phyloP scores from a whole-genome alignment of 1,140 invertebrate species.

The Sminthurides bifidus region DNA sequence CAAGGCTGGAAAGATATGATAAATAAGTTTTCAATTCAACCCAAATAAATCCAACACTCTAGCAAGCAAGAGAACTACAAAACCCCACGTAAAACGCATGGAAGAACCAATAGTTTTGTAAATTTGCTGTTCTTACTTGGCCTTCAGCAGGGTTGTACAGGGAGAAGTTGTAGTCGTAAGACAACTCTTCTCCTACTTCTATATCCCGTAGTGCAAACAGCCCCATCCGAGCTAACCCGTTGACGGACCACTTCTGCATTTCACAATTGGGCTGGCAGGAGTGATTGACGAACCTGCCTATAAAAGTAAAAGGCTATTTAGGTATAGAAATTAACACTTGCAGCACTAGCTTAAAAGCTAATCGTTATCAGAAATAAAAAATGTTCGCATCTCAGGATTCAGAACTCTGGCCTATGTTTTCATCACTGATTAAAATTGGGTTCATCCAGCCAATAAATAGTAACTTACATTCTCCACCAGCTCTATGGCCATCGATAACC shows the following conservation, averaged over 20 bases:
- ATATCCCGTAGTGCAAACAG: slow-evolving; percentile 84
- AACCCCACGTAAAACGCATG: no score
- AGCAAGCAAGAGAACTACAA: no score
- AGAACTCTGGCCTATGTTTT: slow-evolving; percentile 7
- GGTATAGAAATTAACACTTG: no score
- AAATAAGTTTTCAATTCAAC: no score
- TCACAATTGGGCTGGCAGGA: slow-evolving; percentile 96
- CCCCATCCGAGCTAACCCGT: slow-evolving; percentile 86
- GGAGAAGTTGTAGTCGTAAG: slow-evolving; percentile 92
- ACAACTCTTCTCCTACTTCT: slow-evolving; percentile 69
- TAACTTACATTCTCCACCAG: slow-evolving; percentile 70
- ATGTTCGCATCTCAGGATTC: no score
- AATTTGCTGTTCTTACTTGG: no score
- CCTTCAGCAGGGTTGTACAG: slow-evolving; percentile 58
- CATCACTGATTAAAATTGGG: slow-evolving; percentile 1
- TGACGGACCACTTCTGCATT: slow-evolving; percentile 97
- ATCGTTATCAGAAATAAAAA: no score
- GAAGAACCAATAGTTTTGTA: no score
- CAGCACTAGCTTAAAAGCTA: no score
- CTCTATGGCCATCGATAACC: slow-evolving; percentile 91
- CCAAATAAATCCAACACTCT: no score
- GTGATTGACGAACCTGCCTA: slow-evolving; percentile 84
- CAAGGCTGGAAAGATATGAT: slow-evolving; percentile 58
- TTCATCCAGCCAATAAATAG: neutral
- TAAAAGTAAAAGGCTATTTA: neutral